Evolutionary conservation across 2,113 vertebrate genomes (phyloP).

Genomic region (Cepphus grylle): DNA sequence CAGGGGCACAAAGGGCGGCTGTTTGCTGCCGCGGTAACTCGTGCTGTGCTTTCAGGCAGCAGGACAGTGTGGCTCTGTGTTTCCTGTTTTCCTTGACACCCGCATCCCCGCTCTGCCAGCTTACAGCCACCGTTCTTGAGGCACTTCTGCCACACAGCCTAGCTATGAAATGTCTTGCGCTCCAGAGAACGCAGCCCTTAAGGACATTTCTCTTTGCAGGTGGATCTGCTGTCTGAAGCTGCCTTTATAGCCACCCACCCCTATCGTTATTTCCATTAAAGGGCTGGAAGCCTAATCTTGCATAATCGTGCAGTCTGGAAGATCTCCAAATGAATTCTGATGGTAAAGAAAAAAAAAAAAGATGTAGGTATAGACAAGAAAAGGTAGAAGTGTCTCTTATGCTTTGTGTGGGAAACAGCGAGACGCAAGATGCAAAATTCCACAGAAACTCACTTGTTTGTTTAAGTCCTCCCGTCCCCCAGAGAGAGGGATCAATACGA

Average conservation of each 20-base stretch:
- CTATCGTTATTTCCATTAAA: not conserved
- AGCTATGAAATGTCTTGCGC: not conserved
- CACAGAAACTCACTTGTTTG: not conserved
- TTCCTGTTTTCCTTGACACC: not conserved
- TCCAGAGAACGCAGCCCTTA: not conserved
- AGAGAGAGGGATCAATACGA: not conserved
- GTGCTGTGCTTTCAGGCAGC: not conserved
- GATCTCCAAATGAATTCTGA: not conserved
- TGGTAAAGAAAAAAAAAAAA: not conserved
- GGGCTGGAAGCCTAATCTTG: not conserved
- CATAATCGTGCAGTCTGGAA: not conserved
- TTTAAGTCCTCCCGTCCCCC: not conserved
- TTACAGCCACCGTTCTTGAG: not conserved
- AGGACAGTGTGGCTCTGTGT: not conserved
- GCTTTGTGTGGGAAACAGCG: not conserved
- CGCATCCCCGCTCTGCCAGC: not conserved
- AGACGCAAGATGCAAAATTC: not conserved
- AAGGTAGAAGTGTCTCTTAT: not conserved
- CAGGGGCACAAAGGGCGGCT: not conserved
- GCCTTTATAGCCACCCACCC: not conserved
- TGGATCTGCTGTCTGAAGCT: constrained; percentile 1
- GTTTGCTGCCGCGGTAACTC: not conserved
- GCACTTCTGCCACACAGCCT: not conserved
- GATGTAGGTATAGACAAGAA: not conserved
- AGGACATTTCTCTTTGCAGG: not conserved